Evolutionary conservation across 1,140 invertebrate genomes (phyloP), one percentile per base, ranked within the genome.

Genomic region (Sminthurides bifidus): DNA sequence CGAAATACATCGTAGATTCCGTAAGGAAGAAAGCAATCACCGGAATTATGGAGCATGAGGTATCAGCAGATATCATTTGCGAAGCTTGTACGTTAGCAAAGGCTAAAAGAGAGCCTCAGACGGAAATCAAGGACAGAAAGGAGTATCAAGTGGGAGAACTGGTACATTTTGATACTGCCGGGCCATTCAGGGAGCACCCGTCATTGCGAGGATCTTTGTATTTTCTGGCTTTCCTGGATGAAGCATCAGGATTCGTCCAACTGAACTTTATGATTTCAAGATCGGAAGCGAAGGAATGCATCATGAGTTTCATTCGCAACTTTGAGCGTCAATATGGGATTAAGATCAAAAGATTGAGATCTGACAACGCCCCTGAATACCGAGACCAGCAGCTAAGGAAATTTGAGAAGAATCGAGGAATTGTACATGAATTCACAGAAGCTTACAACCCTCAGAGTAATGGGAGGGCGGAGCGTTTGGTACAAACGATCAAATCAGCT

Each of bases 381-480:
- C n/a, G n/a, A n/a, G n/a, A n/a, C n/a, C n/a, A n/a, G n/a, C n/a
- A 29, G 46, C 31, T 8, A 24, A 33, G 24, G 15, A 31, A n/a
- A 33, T 49, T 49, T 31, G 35, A 49, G 30, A 33, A 5, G 14
- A 49, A 49, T n/a, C 12, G 40, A 12, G 19, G 10, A 5, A 52
- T 37, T 14, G 31, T 19, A 6, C n/a, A 3, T 38, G 24, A 52
- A 8, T 12, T 37, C 8, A 38, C 40, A 23, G 33, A 40, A 21
- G 14, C 35, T 12, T 17, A 38, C 31, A 49, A 49, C 29, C 35
- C 35, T 19, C 10, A 33, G 4, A 33, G 29, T 8, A 48, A 73
- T 61, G 69, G 71, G 1, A 54, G 64, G 1, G 59, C 66, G 2
- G 70, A 74, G 43, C 44, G 67, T 4, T 17, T 38, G 15, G 46